These are phyloP conservation scores for Stegodyphus dumicola DNA, from an alignment of 1,140 invertebrate species.

Conservation along the genomic window DNA sequence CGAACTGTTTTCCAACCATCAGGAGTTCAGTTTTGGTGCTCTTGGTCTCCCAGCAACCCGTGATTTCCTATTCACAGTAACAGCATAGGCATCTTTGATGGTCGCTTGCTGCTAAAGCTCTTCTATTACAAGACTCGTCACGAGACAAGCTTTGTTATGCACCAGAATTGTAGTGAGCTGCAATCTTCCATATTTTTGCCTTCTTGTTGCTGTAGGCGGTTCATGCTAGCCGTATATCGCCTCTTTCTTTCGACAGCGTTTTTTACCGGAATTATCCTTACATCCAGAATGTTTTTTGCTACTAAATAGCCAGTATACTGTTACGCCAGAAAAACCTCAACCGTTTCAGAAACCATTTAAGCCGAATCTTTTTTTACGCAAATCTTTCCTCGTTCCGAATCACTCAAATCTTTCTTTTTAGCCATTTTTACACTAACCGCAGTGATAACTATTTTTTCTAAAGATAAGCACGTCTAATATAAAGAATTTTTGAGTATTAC, in stretches of 20 bases:
- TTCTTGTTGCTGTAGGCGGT: not conserved
- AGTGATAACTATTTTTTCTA: not conserved
- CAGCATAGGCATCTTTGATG: not conserved
- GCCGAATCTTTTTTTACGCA: not conserved
- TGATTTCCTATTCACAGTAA: slow-evolving; percentile 9
- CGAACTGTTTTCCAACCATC: slow-evolving; percentile 42
- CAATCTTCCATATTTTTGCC: not conserved
- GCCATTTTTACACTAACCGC: not conserved
- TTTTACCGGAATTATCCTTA: not conserved
- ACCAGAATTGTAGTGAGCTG: not conserved
- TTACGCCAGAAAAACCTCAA: not conserved
- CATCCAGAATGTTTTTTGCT: not conserved
- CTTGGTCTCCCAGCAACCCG: slow-evolving; percentile 30
- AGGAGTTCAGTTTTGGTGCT: slow-evolving; percentile 21
- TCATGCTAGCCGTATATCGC: too few relatives aligned
- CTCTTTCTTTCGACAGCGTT: too few relatives aligned
- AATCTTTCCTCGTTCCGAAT: not conserved
- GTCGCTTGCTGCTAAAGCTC: not conserved
- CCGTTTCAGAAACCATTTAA: not conserved
- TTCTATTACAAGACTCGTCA: not conserved
- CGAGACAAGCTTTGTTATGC: not conserved
- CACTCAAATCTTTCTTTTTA: not conserved
- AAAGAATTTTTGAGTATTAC: not conserved
- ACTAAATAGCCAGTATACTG: not conserved
- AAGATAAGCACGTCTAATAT: not conserved